A percentile compares a stretch with the other conserved stretches of the same genome.
Evolutionary conservation across 2,113 vertebrate species (phyloP).

Genomic region (Leptobrachium leishanense): DNA sequence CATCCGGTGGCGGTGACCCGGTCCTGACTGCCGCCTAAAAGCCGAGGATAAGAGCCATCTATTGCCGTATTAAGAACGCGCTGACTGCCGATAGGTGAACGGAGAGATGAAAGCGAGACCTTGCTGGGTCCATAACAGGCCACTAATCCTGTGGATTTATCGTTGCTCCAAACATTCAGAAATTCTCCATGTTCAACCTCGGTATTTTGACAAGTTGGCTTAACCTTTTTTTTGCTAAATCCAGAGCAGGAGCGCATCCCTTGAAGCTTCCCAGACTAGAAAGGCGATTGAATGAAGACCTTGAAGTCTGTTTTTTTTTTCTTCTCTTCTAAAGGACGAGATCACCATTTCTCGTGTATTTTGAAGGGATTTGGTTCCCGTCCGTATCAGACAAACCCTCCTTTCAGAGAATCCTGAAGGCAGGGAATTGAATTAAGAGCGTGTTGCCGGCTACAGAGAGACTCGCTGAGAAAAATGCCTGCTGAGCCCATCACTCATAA

Average conservation of each 20-base stretch:
- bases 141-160: conserved; percentile 34
- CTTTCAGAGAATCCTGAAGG: conserved; percentile 24
- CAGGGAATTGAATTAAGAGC: conserved; percentile 17
- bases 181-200: conserved; percentile 22
- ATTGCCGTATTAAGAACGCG: too few species aligned
- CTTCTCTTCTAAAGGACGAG: conserved; percentile 1
- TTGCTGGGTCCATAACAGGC: conserved; percentile 12
- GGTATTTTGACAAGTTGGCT: conserved; percentile 43
- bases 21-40: too few species aligned
- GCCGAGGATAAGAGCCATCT: too few species aligned
- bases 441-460: neutral
- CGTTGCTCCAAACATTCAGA: conserved; percentile 20
- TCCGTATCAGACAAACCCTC: conserved; percentile 10
- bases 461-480: conserved; percentile 10
- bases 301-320: conserved; percentile 36
- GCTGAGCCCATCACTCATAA: conserved; percentile 25
- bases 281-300: conserved; percentile 36
- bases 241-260: conserved; percentile 31
- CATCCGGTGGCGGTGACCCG: too few species aligned
- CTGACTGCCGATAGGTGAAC: neutral
- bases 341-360: conserved; percentile 21
- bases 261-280: conserved; percentile 28
- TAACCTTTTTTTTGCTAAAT: conserved; percentile 38
- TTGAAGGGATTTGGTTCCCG: conserved; percentile 23
- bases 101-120: conserved; percentile 10